Base-by-base conservation (phyloP, 2,888 invertebrate species). In the Zelleria hepariella region DNA sequence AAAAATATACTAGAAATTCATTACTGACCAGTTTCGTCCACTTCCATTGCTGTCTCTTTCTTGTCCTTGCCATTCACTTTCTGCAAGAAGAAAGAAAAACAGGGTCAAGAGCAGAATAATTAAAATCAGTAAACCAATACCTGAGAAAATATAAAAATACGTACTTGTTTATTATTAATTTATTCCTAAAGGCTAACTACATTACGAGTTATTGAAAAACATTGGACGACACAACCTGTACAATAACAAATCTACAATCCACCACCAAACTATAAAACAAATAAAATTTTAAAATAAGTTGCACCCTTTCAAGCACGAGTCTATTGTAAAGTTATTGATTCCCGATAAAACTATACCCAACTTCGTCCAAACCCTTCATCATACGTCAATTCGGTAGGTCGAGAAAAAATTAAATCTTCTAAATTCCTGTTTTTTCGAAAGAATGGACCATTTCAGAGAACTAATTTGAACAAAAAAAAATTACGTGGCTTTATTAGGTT, bases 21-120 rank as follows among this genome's bases (percentile, higher is more conserved):
- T 42, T 60, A 69, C 78, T 73, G 59, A 86, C 85, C 86, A 68
- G 81, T 78, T 71, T 85, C 80, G 62, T 87, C 86, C 52, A 86
- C 83, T 62, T 85, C 87, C 86, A 86, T 86, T 0, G 80, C 71
- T 1, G 79, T 72, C 59, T 79, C 80, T 66, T 77, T 81, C 59
- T 82, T 82, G 59, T 87, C 84, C 61, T 85, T 83, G 5, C 89
- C 89, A 21, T 89, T 89, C 59, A 86, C 72, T 68, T 89, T 88
- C 88, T 89, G 83, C 6, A 76, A 73, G 62, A n/a, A 61, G 59
- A 62, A 62, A 18, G 24, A 59, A 18, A 49, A 42, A 32, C n/a
- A n/a, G n/a, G n/a, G n/a, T n/a, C n/a, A 60, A 6, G 2, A 7
- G 21, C 49, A 7, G 49, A 10, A 32, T 5, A 32, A 7, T 20